A percentile compares a stretch with the other conserved stretches of the same genome.
phyloP scores from a whole-genome alignment of 2,888 invertebrate genomes.

The Cephus spinipes region DNA sequence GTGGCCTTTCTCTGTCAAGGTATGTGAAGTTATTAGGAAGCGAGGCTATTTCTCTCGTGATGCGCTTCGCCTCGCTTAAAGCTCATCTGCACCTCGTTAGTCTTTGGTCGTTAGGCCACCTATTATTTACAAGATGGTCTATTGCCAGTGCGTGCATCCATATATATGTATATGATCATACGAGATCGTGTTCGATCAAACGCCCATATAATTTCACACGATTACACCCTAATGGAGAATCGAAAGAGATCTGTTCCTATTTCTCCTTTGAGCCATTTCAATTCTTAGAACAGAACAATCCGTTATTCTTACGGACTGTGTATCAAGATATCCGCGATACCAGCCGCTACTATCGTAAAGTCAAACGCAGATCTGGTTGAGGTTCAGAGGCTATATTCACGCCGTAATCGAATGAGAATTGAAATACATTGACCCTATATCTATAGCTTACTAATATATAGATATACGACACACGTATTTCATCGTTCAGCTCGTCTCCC shows the following conservation, averaged over 20 bases:
- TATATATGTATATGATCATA: not conserved
- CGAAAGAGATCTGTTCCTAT: not conserved
- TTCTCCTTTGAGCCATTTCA: not conserved
- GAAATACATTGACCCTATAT: not conserved
- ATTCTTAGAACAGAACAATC: not conserved
- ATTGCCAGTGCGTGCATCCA: not conserved
- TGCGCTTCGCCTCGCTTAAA: slow-evolving; percentile 3
- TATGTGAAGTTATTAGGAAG: slow-evolving; percentile 49
- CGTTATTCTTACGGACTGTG: not conserved
- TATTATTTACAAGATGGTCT: slow-evolving; percentile 25
- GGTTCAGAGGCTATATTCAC: not conserved
- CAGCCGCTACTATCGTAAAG: not conserved
- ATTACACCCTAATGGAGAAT: not conserved
- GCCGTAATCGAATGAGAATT: not conserved
- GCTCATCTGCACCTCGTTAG: slow-evolving; percentile 38
- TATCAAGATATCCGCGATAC: not conserved
- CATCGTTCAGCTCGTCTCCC: not conserved
- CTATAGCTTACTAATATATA: not conserved
- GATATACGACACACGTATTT: not conserved
- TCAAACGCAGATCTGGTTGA: not conserved
- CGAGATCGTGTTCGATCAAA: not conserved
- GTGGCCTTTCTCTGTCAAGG: slow-evolving; percentile 45
- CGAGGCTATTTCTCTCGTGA: slow-evolving; percentile 31
- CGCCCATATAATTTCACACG: not conserved
- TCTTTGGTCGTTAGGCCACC: slow-evolving; percentile 17